Evolutionary conservation across 2,797 vertebrate species (phyloP), one percentile per base, ranked within the genome.

Genomic region (Alosa sapidissima): DNA sequence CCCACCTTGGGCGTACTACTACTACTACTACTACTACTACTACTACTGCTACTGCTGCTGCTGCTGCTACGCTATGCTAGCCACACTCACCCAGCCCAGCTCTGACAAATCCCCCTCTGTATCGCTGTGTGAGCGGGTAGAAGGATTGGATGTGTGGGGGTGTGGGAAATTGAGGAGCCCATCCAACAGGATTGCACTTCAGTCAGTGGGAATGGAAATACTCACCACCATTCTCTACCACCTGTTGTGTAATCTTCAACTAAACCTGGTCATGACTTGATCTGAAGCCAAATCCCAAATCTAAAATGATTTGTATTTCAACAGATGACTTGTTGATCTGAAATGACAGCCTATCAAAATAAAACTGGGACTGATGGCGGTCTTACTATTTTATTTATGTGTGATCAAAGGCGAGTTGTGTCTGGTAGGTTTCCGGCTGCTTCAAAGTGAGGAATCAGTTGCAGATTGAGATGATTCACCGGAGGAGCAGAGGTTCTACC

Each of bases 381-480:
- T 78, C 5, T 14, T 47, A 47, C 8, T 78, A 19, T 78, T 78
- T 78, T 14, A 47, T 78, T 3, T 41, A 33, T 36, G 5, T 36
- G 8, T 36, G 68, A 72, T 72, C 68, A 72, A 45, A 82, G 85
- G 72, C 81, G 54, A 52, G 85, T 52, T n/a, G 8, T 21, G 33
- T 78, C 82, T 85, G 75, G 75, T 81, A 28, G 83, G 75, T 52
- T 49, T 54, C 62, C 28, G 62, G 68, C 83, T 75, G 72, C 85
- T 81, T 83, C 81, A 85, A 82, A 87, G 65, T 51, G 49, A 68
- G 21, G 62, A 85, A 85, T 75, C 84, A 81, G 60, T 55, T 72
- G 28, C 60, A 68, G 81, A 47, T 75, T 85, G 58, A 81, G 55
- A 85, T 81, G 72, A 47, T 24, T 84, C 84, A 83, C 14, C 19